A percentile compares a stretch with the other conserved stretches of the same genome.
These are phyloP conservation scores for Palythoa grandiflora DNA, from an alignment of 92 coral and sea anemone species.

Conservation along the genomic window DNA sequence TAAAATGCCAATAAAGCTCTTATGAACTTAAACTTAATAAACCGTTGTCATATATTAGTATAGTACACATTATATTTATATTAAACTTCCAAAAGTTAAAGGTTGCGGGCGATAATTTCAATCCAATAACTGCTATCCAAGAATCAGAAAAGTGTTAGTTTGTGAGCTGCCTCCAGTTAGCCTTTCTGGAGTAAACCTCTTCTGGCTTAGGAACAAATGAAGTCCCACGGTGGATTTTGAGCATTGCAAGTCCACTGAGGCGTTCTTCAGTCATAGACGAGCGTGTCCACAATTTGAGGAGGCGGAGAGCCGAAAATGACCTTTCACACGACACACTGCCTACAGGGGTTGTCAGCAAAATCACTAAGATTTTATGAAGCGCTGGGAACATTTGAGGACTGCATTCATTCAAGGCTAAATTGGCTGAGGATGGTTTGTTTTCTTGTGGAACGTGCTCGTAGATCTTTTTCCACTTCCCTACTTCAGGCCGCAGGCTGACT, in stretches of 20 bases:
- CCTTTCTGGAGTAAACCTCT: slow-evolving; percentile 9
- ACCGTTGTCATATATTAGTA: slow-evolving; percentile 23
- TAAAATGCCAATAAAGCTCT: slow-evolving; percentile 21
- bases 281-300: slow-evolving; percentile 41
- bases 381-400: slow-evolving; percentile 34
- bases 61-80: slow-evolving; percentile 21
- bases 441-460: slow-evolving; percentile 31
- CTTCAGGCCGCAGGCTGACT: slow-evolving; percentile 38
- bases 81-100: slow-evolving; percentile 15
- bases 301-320: slow-evolving; percentile 45
- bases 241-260: slow-evolving; percentile 62
- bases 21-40: slow-evolving; percentile 3
- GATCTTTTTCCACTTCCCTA: slow-evolving; percentile 43
- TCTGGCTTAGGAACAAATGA: slow-evolving; percentile 10
- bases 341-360: slow-evolving; percentile 51
- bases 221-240: slow-evolving; percentile 51
- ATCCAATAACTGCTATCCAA: slow-evolving; percentile 25
- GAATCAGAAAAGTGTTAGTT: background rate
- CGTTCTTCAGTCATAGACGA: slow-evolving; percentile 50
- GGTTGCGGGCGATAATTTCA: background rate
- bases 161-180: slow-evolving; percentile 31
- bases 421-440: slow-evolving; percentile 32
- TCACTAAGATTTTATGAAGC: slow-evolving; percentile 40
- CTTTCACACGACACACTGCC: slow-evolving; percentile 53
- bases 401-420: slow-evolving; percentile 10